phyloP scores from a whole-genome alignment of 1,140 invertebrate genomes.

The Calliphora vicina region DNA sequence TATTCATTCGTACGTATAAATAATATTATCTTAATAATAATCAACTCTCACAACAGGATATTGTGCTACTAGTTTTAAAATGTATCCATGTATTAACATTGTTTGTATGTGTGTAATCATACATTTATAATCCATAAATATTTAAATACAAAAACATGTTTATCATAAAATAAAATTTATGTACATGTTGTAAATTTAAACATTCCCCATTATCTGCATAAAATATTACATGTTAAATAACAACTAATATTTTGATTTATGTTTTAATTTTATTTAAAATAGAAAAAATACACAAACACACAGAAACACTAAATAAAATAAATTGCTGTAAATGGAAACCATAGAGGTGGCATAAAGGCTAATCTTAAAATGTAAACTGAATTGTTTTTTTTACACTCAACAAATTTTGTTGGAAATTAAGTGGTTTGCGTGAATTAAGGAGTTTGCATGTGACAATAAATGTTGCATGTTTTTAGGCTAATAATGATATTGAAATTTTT shows the following conservation, averaged over 20 bases:
- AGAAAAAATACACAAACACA: background rate
- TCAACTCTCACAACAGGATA: constrained; percentile 15
- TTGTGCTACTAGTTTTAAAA: constrained; percentile 10
- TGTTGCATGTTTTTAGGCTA: no score
- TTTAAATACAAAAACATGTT: background rate
- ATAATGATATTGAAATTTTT: no score
- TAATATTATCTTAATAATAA: constrained; percentile 8
- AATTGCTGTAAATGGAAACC: background rate
- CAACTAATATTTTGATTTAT: constrained; percentile 13
- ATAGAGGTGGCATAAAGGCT: background rate
- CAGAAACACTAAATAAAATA: background rate
- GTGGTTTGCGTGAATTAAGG: no score
- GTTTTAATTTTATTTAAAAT: constrained; percentile 3
- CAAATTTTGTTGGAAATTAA: background rate
- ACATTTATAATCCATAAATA: background rate
- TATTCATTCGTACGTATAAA: background rate
- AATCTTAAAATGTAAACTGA: background rate
- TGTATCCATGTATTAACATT: background rate
- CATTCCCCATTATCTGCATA: constrained; percentile 7
- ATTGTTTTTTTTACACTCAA: background rate
- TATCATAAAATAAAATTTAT: constrained; percentile 15
- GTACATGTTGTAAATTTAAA: background rate
- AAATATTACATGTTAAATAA: constrained; percentile 17
- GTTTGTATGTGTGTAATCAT: background rate
- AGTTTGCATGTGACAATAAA: no score